A percentile compares a stretch with the other conserved stretches of the same genome.
Conservation (phyloP, 2,113 vertebrate genomes). For the Cyanistes caeruleus region DNA sequence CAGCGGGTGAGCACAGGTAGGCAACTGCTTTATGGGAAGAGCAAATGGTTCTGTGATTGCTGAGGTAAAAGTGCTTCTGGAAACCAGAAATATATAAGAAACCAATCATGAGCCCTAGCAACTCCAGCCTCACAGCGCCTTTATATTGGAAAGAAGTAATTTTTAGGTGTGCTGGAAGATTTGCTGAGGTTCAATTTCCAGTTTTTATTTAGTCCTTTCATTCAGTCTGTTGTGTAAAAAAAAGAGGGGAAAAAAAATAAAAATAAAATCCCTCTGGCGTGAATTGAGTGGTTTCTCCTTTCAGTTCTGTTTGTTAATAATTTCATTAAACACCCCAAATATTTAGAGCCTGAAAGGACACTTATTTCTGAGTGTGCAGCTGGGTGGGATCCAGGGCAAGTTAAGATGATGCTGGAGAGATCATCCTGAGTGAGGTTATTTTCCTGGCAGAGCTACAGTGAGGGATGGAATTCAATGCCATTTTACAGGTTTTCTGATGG, state of each 20-base stretch:
- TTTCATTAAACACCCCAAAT: neutral
- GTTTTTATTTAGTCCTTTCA: neutral
- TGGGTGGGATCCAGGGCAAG: neutral
- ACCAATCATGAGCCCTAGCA: neutral
- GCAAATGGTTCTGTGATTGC: constrained; percentile 38
- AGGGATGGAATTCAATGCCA: neutral
- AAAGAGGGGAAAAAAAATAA: neutral
- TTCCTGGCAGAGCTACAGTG: neutral
- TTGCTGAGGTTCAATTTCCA: neutral
- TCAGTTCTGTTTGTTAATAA: neutral
- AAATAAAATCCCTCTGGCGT: neutral
- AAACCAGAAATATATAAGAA: constrained; percentile 6
- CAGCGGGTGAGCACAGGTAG: constrained; percentile 37
- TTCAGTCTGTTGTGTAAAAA: neutral
- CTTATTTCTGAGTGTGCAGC: neutral
- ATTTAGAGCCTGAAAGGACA: neutral
- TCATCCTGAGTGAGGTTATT: neutral
- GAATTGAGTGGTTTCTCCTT: neutral
- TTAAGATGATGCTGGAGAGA: neutral
- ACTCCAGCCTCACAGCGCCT: constrained; percentile 22
- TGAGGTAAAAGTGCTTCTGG: constrained; percentile 28
- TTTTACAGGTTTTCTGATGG: neutral
- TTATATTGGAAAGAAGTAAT: constrained; percentile 42
- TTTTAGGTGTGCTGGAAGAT: neutral
- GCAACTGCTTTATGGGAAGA: constrained; percentile 26